phyloP scores from a whole-genome alignment of 1,140 invertebrate species.

The Drosophila insularis region DNA sequence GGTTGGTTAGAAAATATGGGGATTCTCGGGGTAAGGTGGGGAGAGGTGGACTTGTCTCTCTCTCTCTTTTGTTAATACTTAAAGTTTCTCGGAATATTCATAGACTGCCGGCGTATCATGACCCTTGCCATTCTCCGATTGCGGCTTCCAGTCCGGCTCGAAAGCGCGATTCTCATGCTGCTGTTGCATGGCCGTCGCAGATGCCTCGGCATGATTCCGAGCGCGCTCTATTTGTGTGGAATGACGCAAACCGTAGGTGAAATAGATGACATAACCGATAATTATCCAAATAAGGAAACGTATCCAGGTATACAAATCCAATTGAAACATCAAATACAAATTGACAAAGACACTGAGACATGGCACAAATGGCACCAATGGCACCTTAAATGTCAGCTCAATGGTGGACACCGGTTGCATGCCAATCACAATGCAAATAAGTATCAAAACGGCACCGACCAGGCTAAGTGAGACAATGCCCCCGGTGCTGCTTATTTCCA shows the following conservation, averaged over 20 bases:
- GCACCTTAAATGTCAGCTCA: constrained; percentile 86
- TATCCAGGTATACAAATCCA: constrained; percentile 92
- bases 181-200: constrained; percentile 55
- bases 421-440: constrained; percentile 67
- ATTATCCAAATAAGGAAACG: constrained; percentile 92
- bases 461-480: constrained; percentile 61
- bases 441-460: constrained; percentile 59
- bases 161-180: constrained; percentile 71
- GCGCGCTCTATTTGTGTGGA: constrained; percentile 76
- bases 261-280: constrained; percentile 87
- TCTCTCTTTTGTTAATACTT: constrained; percentile 8
- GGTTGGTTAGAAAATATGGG: constrained; percentile 6
- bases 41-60: constrained; percentile 7
- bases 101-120: constrained; percentile 10
- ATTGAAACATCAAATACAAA: constrained; percentile 93
- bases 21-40: not conserved
- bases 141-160: constrained; percentile 72
- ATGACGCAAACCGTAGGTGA: constrained; percentile 84
- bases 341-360: constrained; percentile 93
- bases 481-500: constrained; percentile 31
- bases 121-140: constrained; percentile 36
- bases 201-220: constrained; percentile 58
- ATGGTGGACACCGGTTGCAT: constrained; percentile 71
- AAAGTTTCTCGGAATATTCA: constrained; percentile 64
- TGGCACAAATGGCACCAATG: constrained; percentile 92